Conservation (phyloP, 2,888 invertebrate species). For the Nezara viridula region DNA sequence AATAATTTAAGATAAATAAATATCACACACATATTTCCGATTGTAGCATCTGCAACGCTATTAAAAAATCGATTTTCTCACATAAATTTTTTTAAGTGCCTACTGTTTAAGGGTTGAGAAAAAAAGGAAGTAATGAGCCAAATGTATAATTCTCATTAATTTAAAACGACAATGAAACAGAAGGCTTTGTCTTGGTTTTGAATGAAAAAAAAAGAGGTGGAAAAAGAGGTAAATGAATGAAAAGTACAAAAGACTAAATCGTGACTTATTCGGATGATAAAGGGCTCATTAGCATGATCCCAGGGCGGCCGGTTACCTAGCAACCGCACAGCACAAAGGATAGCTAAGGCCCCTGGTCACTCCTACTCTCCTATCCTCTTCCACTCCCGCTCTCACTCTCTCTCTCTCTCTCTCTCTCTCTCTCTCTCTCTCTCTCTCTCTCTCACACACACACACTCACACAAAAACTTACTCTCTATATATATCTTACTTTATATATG, state of each 20-base stretch:
- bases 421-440: no score
- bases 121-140: neutral
- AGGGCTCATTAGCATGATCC: conserved; percentile 38
- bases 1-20: no score
- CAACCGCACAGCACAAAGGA: conserved; percentile 34
- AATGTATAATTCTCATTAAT: conserved; percentile 43
- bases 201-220: conserved; percentile 7
- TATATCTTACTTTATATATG: no score
- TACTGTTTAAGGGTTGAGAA: neutral
- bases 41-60: neutral
- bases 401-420: neutral
- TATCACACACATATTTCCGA: no score
- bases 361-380: neutral
- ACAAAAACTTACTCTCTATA: no score
- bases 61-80: neutral
- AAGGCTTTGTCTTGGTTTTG: conserved; percentile 48
- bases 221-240: conserved; percentile 45
- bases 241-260: conserved; percentile 44
- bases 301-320: conserved; percentile 6
- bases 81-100: neutral
- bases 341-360: neutral
- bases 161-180: conserved; percentile 50
- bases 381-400: neutral
- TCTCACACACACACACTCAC: no score
- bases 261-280: conserved; percentile 48